Conservation (phyloP, 2,888 invertebrate species). For the Diarsia mendica region DNA sequence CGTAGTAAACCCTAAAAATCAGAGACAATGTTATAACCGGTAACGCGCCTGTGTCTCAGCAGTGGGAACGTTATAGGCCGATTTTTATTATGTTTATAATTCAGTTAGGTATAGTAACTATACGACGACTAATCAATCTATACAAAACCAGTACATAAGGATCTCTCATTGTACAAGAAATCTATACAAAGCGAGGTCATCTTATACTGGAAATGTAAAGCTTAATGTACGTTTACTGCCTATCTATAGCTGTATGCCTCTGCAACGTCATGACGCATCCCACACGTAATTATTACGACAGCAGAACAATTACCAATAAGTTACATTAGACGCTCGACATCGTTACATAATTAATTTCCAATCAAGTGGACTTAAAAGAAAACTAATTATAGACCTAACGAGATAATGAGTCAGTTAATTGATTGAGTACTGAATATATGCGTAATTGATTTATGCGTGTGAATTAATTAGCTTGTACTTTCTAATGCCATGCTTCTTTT, state of each 20-base stretch:
- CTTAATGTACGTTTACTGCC: not conserved
- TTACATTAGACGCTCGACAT: slow-evolving; percentile 21
- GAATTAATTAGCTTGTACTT: slow-evolving; percentile 29
- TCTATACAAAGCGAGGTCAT: too few relatives aligned
- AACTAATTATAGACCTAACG: slow-evolving; percentile 52
- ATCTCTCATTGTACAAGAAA: too few relatives aligned
- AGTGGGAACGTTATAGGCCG: not conserved
- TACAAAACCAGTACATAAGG: too few relatives aligned
- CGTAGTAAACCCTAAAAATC: not conserved
- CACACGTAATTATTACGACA: slow-evolving; percentile 11
- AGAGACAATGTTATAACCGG: not conserved
- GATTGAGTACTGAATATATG: slow-evolving; percentile 36
- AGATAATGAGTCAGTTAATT: slow-evolving; percentile 47
- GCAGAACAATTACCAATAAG: slow-evolving; percentile 37
- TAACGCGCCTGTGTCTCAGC: not conserved
- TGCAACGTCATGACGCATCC: not conserved
- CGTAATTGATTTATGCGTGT: slow-evolving; percentile 33
- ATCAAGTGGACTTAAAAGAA: slow-evolving; percentile 48
- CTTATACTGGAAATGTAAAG: too few relatives aligned
- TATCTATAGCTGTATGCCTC: not conserved
- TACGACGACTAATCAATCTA: not conserved
- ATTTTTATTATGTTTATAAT: not conserved
- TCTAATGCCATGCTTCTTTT: slow-evolving; percentile 7
- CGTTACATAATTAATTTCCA: slow-evolving; percentile 45
- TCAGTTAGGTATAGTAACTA: not conserved